Percentiles rank a stretch among this genome's conserved stretches.
These are phyloP conservation scores for Catharus minimus DNA, from an alignment of 2,113 vertebrate species.

Conservation along the genomic window DNA sequence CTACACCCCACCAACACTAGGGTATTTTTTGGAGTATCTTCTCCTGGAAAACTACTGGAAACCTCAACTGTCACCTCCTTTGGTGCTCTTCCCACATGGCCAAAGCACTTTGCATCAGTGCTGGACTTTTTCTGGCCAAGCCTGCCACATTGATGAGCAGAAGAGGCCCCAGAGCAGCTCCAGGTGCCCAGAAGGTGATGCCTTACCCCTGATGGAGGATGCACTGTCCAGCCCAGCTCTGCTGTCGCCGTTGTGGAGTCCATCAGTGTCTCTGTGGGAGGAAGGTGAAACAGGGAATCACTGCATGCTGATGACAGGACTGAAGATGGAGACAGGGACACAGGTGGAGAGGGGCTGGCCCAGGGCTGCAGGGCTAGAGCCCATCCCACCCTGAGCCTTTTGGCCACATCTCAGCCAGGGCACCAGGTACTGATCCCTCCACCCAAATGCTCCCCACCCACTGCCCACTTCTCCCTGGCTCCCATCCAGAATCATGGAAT, in stretches of 20 bases:
- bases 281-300: slow-evolving; percentile 41
- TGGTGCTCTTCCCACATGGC: background rate
- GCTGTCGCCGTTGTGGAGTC: slow-evolving; percentile 95
- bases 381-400: background rate
- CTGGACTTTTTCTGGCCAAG: background rate
- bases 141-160: rapidly evolving
- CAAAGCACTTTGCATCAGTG: background rate
- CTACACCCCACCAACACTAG: background rate
- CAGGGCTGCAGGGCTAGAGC: background rate
- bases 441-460: background rate
- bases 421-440: background rate
- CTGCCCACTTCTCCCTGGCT: background rate
- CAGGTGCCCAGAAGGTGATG: rapidly evolving
- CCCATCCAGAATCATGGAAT: background rate
- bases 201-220: slow-evolving; percentile 91
- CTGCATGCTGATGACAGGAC: background rate
- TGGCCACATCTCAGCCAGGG: background rate
- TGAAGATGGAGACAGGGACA: background rate
- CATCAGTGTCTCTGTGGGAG: slow-evolving; percentile 89
- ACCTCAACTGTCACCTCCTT: background rate
- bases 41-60: background rate
- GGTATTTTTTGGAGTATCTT: background rate
- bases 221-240: slow-evolving; percentile 93
- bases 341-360: background rate
- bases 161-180: background rate